Evolutionary conservation across 2,113 vertebrate species (phyloP), one percentile per base, ranked within the genome.

Genomic region (Perognathus longimembris): DNA sequence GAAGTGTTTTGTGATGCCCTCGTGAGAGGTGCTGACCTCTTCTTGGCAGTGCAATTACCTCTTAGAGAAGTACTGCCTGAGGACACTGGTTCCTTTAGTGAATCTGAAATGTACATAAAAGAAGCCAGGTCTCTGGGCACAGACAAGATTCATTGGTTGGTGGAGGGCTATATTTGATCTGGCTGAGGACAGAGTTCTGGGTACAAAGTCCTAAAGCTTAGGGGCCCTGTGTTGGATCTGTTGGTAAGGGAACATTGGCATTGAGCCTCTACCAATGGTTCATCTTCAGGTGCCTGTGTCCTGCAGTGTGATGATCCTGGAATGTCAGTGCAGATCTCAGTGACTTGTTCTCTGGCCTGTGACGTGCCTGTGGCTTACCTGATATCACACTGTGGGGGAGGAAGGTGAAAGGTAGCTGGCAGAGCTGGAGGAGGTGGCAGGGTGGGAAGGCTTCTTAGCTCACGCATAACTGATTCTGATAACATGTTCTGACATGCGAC

Each of bases 121-220:
- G 89, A 85, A 76, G 14, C 28, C 18, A 40, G 34, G 38, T 66
- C 21, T 34, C 50, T 50, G 20, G 59, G 70, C 36, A 20, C 20
- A 36, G 21, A 4, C 0, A 1, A 6, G 15, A 69, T 94, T 64
- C 1, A 0, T 18, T 24, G n/a, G 69, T 38, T 24, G n/a, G 64
- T 34, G 50, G 36, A 15, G 59, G 45, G 20, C 0, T 0, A 0
- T 9, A n/a, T 18, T 21, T 91, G 63, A 45, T 54, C 32, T 57
- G 0, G 2, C 11, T 30, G 88, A 77, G 45, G 45, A 6, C 17
- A 7, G 9, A 32, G 7, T 0, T 12, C 0, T 0, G 34, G 66
- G 50, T 69, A 36, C 80, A 57, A 66, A 91, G 95, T 45, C 74
- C 80, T 71, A 50, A 28, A 28, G 45, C 81, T 40, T 7, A 7